phyloP scores from a whole-genome alignment of 2,113 vertebrate genomes.

The Sciurus niger region DNA sequence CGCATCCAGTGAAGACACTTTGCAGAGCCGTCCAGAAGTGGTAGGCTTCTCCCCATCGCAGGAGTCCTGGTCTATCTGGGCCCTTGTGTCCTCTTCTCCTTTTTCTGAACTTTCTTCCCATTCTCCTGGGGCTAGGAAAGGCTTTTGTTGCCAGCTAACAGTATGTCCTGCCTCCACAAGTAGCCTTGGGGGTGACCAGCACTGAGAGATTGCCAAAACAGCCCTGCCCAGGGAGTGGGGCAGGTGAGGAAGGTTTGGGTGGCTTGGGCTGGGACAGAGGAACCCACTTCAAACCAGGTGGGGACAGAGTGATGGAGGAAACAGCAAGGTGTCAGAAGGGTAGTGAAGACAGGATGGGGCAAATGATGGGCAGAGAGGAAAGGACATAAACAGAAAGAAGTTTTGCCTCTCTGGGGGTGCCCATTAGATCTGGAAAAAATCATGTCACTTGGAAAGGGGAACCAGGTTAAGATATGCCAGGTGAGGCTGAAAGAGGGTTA shows the following conservation, averaged over 20 bases:
- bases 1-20: not conserved
- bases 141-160: not conserved
- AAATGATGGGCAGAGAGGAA: not conserved
- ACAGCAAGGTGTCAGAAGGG: not conserved
- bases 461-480: not conserved
- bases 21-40: not conserved
- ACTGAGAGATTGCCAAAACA: not conserved
- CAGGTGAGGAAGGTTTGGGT: not conserved
- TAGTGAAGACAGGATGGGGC: not conserved
- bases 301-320: not conserved
- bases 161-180: not conserved
- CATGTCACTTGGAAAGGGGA: not conserved
- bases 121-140: not conserved
- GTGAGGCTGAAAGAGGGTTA: not conserved
- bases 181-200: not conserved
- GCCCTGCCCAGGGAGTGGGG: not conserved
- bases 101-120: slow-evolving; percentile 54
- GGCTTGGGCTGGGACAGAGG: not conserved
- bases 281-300: not conserved
- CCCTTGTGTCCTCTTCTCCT: not conserved
- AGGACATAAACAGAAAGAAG: not conserved
- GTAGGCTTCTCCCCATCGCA: not conserved
- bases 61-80: not conserved
- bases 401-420: not conserved
- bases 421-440: not conserved